Conservation (phyloP, 2,888 invertebrate species). For the Eilema sororculum region DNA sequence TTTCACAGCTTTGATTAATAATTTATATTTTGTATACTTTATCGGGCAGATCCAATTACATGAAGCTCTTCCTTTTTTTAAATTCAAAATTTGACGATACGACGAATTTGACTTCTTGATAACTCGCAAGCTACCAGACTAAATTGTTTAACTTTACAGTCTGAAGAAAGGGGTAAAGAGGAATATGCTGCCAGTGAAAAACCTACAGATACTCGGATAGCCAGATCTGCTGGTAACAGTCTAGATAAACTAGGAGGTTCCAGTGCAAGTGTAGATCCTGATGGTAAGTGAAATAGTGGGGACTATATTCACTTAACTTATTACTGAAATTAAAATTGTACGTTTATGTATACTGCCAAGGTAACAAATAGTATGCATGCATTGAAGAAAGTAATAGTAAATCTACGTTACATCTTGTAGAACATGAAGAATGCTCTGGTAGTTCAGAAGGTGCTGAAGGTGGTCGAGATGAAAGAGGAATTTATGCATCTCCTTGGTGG, state of each 20-base stretch:
- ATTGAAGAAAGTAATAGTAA: background rate
- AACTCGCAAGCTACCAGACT: no score
- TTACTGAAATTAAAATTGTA: background rate
- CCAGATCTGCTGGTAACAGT: conserved; percentile 91
- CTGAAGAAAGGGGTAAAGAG: conserved; percentile 91
- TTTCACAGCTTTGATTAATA: no score
- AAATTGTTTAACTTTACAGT: conserved; percentile 73
- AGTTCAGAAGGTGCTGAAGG: conserved; percentile 81
- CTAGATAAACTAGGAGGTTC: conserved; percentile 90
- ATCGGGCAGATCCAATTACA: no score
- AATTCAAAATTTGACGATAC: no score
- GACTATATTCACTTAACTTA: background rate
- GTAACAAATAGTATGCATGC: background rate
- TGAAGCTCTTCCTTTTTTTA: no score
- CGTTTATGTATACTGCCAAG: background rate
- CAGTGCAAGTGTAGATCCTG: conserved; percentile 89
- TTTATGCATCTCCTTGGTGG: conserved; percentile 93
- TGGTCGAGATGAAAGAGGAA: conserved; percentile 89
- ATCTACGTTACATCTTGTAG: conserved; percentile 56
- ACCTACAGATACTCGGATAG: conserved; percentile 83
- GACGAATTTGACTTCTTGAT: no score
- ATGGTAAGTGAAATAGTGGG: conserved; percentile 64
- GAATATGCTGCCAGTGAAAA: conserved; percentile 87
- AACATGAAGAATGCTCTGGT: conserved; percentile 87
- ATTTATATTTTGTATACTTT: no score